These are phyloP conservation scores for Esox niger DNA, from an alignment of 2,113 vertebrate genomes.

Conservation along the genomic window DNA sequence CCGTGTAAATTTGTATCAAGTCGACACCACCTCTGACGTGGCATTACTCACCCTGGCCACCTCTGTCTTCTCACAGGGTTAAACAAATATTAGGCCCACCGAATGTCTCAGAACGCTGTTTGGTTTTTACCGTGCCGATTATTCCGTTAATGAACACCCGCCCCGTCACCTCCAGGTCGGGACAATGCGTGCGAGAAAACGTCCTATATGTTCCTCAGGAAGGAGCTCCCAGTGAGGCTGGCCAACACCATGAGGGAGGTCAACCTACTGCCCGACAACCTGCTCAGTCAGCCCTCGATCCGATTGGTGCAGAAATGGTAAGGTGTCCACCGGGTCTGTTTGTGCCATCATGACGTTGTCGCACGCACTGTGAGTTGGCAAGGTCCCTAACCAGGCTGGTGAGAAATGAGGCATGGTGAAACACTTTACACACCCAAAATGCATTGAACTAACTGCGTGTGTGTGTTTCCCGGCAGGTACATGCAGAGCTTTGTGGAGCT, in stretches of 20 bases:
- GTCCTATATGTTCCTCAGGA: constrained; percentile 92
- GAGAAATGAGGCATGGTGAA: no score
- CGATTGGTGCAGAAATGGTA: constrained; percentile 90
- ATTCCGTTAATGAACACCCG: not conserved
- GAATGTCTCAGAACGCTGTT: no score
- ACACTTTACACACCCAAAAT: not conserved
- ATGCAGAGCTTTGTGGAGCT: constrained; percentile 96
- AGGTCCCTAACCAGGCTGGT: no score
- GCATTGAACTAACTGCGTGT: constrained; percentile 6
- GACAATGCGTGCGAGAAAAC: constrained; percentile 96
- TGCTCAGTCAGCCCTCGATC: constrained; percentile 87
- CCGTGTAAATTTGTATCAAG: no score
- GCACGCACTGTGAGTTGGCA: no score
- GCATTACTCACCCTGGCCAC: no score
- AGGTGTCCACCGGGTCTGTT: constrained; percentile 21
- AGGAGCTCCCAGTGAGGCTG: constrained; percentile 89
- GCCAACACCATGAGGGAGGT: constrained; percentile 96
- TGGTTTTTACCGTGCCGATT: not conserved
- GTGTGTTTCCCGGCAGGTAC: constrained; percentile 76
- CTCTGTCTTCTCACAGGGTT: no score
- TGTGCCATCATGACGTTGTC: no score
- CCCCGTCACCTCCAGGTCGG: constrained; percentile 69
- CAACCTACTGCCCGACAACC: constrained; percentile 87
- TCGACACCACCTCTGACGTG: no score
- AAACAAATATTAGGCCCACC: no score